A percentile compares a stretch with the other conserved stretches of the same genome.
Conservation (phyloP, 2,888 invertebrate genomes). For the Biston stratarius region DNA sequence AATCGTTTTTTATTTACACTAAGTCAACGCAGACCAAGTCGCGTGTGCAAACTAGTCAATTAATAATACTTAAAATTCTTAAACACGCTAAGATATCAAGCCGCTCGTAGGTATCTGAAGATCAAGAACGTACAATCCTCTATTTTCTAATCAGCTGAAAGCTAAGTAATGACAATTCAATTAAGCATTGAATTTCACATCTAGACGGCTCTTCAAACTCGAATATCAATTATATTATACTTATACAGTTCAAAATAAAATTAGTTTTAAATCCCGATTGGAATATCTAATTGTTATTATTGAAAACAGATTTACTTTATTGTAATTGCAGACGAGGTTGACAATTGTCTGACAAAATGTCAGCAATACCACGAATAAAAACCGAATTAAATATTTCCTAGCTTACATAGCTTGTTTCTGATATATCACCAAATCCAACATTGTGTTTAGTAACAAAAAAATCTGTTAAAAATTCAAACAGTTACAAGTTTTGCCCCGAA, state of each 20-base stretch:
- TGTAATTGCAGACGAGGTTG: constrained; percentile 2
- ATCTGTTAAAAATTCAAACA: too few relatives aligned
- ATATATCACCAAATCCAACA: too few relatives aligned
- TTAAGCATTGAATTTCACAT: constrained; percentile 6
- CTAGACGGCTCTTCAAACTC: neutral
- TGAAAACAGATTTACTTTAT: constrained; percentile 24
- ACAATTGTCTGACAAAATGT: neutral
- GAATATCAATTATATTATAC: neutral
- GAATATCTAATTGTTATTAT: neutral
- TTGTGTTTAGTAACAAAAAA: too few relatives aligned
- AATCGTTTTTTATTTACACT: too few relatives aligned
- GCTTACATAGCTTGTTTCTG: too few relatives aligned
- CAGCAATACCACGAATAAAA: neutral
- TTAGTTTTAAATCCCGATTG: constrained; percentile 6
- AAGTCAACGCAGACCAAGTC: too few relatives aligned
- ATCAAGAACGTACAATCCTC: neutral
- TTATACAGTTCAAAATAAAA: constrained; percentile 4
- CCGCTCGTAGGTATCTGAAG: too few relatives aligned
- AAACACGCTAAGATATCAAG: too few relatives aligned
- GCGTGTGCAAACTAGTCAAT: too few relatives aligned
- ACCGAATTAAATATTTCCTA: too few relatives aligned
- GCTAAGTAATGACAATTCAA: neutral
- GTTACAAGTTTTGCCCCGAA: neutral
- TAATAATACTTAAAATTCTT: too few relatives aligned
- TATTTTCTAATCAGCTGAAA: neutral